Evolutionary conservation across 37 sponge, comb jelly and placozoan genomes (phyloP).

Genomic region (Eunapius fragilis): DNA sequence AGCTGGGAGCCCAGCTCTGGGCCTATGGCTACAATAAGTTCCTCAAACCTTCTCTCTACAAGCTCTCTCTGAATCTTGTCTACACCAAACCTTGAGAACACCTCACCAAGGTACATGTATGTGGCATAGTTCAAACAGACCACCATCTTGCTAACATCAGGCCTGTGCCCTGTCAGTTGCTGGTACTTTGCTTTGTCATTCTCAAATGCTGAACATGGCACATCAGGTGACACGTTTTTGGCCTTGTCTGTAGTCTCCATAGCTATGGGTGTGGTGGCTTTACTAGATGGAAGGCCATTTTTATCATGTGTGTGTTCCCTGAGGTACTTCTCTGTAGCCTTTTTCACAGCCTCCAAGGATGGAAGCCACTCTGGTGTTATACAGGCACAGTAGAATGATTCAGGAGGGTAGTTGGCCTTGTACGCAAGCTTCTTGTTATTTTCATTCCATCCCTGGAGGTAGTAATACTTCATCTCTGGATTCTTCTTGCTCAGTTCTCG

Average conservation of each 20-base stretch:
- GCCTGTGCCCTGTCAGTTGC: conserved; percentile 3
- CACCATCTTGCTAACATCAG: conserved; percentile 42
- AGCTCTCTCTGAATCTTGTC: conserved; percentile 28
- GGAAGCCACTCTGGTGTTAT: conserved; percentile 67
- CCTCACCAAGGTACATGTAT: conserved; percentile 58
- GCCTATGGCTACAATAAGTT: conserved; percentile 53
- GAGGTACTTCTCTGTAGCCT: conserved; percentile 25
- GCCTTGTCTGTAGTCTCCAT: not conserved
- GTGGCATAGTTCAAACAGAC: conserved; percentile 67
- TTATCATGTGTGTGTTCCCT: not conserved
- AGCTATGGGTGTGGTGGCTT: not conserved
- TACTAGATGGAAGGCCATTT: not conserved
- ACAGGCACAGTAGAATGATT: conserved; percentile 85
- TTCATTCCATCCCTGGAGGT: conserved; percentile 88
- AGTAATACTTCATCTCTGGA: conserved; percentile 80
- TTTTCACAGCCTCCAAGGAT: conserved; percentile 47
- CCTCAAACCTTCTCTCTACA: conserved; percentile 56
- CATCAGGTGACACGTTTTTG: not conserved
- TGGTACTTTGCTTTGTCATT: conserved; percentile 22
- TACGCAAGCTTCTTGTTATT: conserved; percentile 83
- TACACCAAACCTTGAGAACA: conserved; percentile 14
- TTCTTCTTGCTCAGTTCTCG: conserved; percentile 45
- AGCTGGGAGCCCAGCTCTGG: too few species aligned
- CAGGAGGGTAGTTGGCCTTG: conserved; percentile 89
- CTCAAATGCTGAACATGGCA: conserved; percentile 33